phyloP scores from a whole-genome alignment of 2,113 vertebrate genomes.

The Laticauda colubrina region DNA sequence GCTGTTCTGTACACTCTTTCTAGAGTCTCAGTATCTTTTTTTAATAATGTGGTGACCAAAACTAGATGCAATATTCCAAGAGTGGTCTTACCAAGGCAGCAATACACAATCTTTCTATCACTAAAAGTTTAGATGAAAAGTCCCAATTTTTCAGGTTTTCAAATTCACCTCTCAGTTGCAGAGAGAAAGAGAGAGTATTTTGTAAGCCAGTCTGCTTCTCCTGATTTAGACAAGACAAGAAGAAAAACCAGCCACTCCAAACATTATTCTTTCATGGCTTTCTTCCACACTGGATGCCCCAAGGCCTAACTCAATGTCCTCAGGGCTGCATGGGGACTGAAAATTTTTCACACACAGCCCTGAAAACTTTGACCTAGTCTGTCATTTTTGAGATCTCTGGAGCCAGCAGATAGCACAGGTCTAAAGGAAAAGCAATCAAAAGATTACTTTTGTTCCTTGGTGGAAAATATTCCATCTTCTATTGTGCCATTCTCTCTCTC shows the following conservation, averaged over 20 bases:
- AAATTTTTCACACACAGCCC: background rate
- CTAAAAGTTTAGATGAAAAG: background rate
- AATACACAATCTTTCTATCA: background rate
- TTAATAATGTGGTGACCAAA: background rate
- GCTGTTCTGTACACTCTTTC: background rate
- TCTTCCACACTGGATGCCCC: background rate
- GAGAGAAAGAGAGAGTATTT: background rate
- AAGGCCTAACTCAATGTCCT: background rate
- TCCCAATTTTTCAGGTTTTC: background rate
- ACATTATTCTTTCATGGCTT: background rate
- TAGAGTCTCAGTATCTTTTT: background rate
- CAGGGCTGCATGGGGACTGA: background rate
- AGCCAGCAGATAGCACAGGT: background rate
- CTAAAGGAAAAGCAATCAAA: background rate
- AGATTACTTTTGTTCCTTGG: background rate
- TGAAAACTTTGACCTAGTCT: background rate
- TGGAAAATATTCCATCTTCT: background rate
- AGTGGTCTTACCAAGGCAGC: background rate
- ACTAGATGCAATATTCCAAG: background rate
- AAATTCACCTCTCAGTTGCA: background rate
- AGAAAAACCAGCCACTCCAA: background rate
- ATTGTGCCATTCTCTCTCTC: background rate
- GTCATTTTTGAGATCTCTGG: background rate
- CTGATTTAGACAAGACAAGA: background rate
- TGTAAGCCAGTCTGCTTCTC: background rate